Conservation (phyloP, 2,113 vertebrate genomes). For the Callocephalon fimbriatum region DNA sequence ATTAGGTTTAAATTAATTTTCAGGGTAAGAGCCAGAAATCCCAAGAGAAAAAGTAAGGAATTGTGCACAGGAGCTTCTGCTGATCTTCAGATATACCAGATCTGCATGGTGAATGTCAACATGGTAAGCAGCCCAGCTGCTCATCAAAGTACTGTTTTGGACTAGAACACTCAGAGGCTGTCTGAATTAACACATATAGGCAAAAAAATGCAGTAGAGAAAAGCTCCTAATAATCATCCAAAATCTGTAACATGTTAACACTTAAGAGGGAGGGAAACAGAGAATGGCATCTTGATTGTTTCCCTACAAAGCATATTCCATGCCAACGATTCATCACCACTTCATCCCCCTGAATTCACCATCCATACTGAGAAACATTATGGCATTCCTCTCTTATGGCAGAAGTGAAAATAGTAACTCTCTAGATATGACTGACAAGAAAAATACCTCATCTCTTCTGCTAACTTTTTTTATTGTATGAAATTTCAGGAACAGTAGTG, state of each 20-base stretch:
- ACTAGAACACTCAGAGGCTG: background rate
- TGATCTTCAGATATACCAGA: background rate
- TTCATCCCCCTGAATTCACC: background rate
- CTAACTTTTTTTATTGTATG: background rate
- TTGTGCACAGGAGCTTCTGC: background rate
- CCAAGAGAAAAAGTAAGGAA: background rate
- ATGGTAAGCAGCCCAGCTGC: background rate
- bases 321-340: background rate
- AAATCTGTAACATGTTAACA: background rate
- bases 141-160: background rate
- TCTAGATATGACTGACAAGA: background rate
- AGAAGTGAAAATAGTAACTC: slow-evolving; percentile 4
- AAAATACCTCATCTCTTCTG: background rate
- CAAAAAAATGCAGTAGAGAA: background rate
- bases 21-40: background rate
- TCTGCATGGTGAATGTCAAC: background rate
- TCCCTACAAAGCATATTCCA: background rate
- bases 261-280: background rate
- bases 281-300: background rate
- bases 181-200: background rate
- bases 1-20: slow-evolving; percentile 54
- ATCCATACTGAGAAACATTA: background rate
- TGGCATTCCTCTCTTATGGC: background rate
- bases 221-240: background rate
- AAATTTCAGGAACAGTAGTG: background rate